A percentile compares a stretch with the other conserved stretches of the same genome.
phyloP scores from a whole-genome alignment of 2,888 invertebrate genomes.

The Clusia tigrina region DNA sequence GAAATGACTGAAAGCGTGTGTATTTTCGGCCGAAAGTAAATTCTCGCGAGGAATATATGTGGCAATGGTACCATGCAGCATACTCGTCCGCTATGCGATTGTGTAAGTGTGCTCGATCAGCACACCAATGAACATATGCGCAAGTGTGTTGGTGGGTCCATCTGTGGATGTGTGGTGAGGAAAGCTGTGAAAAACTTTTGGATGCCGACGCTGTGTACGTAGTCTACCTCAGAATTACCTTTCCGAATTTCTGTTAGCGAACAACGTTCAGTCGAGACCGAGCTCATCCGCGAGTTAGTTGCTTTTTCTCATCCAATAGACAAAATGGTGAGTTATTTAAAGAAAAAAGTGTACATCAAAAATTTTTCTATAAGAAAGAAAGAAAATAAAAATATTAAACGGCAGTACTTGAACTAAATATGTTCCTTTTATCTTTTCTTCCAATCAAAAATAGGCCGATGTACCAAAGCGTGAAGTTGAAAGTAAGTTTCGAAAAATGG shows the following conservation, averaged over 20 bases:
- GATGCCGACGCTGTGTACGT: constrained; percentile 26
- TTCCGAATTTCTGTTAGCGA: constrained; percentile 60
- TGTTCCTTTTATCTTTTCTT: constrained; percentile 63
- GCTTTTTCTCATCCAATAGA: constrained; percentile 68
- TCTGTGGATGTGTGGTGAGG: constrained; percentile 22
- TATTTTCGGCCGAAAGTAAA: constrained; percentile 19
- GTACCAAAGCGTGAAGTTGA: constrained; percentile 87
- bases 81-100: constrained; percentile 18
- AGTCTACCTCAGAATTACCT: constrained; percentile 62
- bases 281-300: constrained; percentile 67
- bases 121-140: constrained; percentile 19
- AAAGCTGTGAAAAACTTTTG: constrained; percentile 25
- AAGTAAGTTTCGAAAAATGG: constrained; percentile 74
- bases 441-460: constrained; percentile 71
- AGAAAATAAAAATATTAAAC: constrained; percentile 22
- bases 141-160: constrained; percentile 7
- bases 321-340: constrained; percentile 75
- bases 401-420: constrained; percentile 15
- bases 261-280: constrained; percentile 65
- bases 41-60: background rate
- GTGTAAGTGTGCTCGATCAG: constrained; percentile 35
- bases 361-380: constrained; percentile 5
- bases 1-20: constrained; percentile 14
- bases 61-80: too few species aligned
- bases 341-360: constrained; percentile 20